phyloP scores from a whole-genome alignment of 2,888 invertebrate genomes.

The Trisateles emortualis region DNA sequence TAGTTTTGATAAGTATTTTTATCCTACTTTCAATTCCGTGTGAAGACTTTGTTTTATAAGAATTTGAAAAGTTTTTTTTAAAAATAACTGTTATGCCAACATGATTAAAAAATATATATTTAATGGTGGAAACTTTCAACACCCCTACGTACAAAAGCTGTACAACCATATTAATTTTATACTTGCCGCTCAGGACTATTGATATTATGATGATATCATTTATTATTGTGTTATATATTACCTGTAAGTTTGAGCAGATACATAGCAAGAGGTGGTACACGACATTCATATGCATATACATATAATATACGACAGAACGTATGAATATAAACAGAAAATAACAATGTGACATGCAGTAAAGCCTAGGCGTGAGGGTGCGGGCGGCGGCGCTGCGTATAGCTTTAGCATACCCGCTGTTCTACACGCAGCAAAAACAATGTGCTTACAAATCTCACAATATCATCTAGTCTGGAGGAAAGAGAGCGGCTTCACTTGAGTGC shows the following conservation, averaged over 20 bases:
- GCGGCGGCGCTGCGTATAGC: slow-evolving; percentile 41
- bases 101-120: too few species aligned
- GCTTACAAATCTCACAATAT: slow-evolving; percentile 77
- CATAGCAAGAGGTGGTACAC: background rate
- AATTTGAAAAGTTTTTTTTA: too few species aligned
- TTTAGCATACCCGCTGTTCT: slow-evolving; percentile 47
- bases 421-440: slow-evolving; percentile 68
- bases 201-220: too few species aligned
- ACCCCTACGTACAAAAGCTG: too few species aligned
- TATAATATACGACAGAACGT: background rate
- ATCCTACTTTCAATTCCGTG: too few species aligned
- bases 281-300: background rate
- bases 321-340: slow-evolving; percentile 15
- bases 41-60: too few species aligned
- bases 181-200: too few species aligned
- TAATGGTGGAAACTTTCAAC: too few species aligned
- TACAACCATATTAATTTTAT: too few species aligned
- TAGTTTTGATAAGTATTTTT: background rate
- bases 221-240: background rate
- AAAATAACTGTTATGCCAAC: too few species aligned
- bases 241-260: background rate
- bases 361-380: slow-evolving; percentile 17
- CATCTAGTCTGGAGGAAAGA: slow-evolving; percentile 67
- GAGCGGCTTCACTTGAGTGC: slow-evolving; percentile 70
- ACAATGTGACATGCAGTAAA: slow-evolving; percentile 22